These are phyloP conservation scores for Nomia melanderi DNA, from an alignment of 1,140 invertebrate species.

Conservation along the genomic window DNA sequence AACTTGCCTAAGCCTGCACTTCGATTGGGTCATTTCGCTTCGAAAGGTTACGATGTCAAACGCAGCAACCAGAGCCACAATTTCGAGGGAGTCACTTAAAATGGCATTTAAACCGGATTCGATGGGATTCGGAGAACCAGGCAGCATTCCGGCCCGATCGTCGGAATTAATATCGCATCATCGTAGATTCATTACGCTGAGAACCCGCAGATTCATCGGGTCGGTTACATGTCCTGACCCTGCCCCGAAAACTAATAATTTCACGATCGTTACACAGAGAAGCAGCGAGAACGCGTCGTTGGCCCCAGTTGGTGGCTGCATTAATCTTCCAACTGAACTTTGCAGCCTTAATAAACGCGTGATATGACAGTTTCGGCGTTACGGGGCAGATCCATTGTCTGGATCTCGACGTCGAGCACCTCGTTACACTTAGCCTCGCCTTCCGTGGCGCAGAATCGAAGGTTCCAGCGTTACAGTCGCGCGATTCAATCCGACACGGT, in stretches of 20 bases:
- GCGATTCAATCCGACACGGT: neutral
- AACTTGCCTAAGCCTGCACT: too few species aligned
- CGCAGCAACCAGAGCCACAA: neutral
- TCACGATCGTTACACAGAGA: slow-evolving; percentile 42
- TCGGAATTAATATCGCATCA: slow-evolving; percentile 59
- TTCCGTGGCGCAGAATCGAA: neutral
- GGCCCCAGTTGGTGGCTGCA: slow-evolving; percentile 45
- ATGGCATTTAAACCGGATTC: neutral
- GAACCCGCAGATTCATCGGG: slow-evolving; percentile 45
- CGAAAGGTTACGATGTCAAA: too few species aligned
- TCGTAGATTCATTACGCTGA: slow-evolving; percentile 37
- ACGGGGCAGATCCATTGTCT: slow-evolving; percentile 68
- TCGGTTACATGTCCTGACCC: slow-evolving; percentile 45
- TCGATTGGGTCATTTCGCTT: too few species aligned
- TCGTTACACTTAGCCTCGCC: neutral
- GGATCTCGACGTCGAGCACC: neutral
- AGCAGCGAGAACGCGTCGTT: neutral
- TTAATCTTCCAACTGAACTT: slow-evolving; percentile 67
- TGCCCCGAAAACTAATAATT: slow-evolving; percentile 57
- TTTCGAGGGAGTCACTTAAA: slow-evolving; percentile 5
- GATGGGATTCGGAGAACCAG: too few species aligned
- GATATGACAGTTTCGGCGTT: slow-evolving; percentile 59
- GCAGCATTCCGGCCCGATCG: neutral
- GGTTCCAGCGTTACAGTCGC: neutral
- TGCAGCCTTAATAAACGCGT: slow-evolving; percentile 53